These are phyloP conservation scores for Podotricha telesiphe DNA, from an alignment of 2,888 invertebrate genomes.

Conservation along the genomic window DNA sequence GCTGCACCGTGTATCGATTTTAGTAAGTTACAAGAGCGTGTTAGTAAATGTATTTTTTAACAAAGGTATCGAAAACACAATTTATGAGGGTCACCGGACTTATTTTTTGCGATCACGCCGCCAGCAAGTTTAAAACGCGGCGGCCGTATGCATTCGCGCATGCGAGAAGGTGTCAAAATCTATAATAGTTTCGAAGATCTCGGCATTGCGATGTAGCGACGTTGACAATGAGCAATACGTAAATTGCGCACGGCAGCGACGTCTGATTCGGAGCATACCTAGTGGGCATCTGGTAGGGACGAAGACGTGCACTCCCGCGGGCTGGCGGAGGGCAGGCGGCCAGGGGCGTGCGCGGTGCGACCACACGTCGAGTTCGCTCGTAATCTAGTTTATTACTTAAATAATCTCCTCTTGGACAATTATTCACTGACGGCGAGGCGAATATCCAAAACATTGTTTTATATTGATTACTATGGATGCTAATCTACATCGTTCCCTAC, in stretches of 20 bases:
- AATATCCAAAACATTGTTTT: constrained; percentile 56
- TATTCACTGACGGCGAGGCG: constrained; percentile 58
- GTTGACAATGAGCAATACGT: constrained; percentile 57
- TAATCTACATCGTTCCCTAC: constrained; percentile 50
- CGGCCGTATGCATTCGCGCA: constrained; percentile 82
- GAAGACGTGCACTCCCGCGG: constrained; percentile 80
- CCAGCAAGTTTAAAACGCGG: constrained; percentile 81
- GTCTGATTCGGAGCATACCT: constrained; percentile 61
- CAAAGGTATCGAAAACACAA: constrained; percentile 54
- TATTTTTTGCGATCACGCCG: constrained; percentile 74
- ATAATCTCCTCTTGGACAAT: constrained; percentile 70
- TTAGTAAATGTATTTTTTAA: constrained; percentile 53
- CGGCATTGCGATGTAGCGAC: constrained; percentile 64
- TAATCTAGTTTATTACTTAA: constrained; percentile 73
- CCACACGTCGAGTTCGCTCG: constrained; percentile 71
- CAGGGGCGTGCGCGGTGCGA: constrained; percentile 73
- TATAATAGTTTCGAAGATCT: constrained; percentile 77
- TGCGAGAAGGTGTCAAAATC: constrained; percentile 82
- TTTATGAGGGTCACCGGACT: constrained; percentile 72
- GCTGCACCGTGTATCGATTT: constrained; percentile 83
- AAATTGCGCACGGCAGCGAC: constrained; percentile 57
- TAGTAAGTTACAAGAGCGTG: constrained; percentile 63
- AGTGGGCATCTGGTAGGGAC: constrained; percentile 64
- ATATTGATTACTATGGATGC: constrained; percentile 55
- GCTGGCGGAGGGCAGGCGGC: constrained; percentile 64